A percentile compares a stretch with the other conserved stretches of the same genome.
Evolutionary conservation across 2,797 vertebrate species (phyloP).

Genomic region (Anniella stebbinsi): DNA sequence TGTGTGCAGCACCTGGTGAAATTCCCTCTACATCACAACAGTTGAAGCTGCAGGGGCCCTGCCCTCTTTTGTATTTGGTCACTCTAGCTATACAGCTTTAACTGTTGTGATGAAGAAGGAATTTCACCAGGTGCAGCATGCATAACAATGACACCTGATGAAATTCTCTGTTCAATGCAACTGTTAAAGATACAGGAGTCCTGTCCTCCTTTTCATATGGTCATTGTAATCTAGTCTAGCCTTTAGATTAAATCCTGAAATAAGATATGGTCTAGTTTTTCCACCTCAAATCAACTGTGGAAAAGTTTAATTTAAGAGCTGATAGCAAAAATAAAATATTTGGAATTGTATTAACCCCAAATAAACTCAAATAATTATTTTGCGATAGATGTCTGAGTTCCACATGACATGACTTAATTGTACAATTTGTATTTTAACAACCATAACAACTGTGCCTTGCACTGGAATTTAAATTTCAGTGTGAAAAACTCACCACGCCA

Average conservation of each 20-base stretch:
- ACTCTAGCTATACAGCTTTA: too few relatives aligned
- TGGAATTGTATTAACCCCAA: not conserved
- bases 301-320: not conserved
- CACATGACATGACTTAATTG: slow-evolving; percentile 10
- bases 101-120: too few relatives aligned
- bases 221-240: not conserved
- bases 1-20: too few relatives aligned
- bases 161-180: too few relatives aligned
- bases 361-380: not conserved
- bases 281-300: not conserved
- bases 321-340: not conserved
- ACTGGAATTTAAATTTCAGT: slow-evolving; percentile 4
- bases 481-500: not conserved
- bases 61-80: too few relatives aligned
- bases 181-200: too few relatives aligned
- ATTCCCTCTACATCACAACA: too few relatives aligned
- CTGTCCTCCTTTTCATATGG: too few relatives aligned
- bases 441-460: not conserved
- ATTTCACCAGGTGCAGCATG: too few relatives aligned
- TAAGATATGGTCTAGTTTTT: not conserved
- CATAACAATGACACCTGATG: too few relatives aligned
- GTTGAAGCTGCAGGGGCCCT: too few relatives aligned
- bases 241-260: not conserved
- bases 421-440: slow-evolving; percentile 4
- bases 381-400: not conserved